A percentile compares a stretch with the other conserved stretches of the same genome.
These are phyloP conservation scores for Diaprepes abbreviatus DNA, from an alignment of 2,888 invertebrate species.

Conservation along the genomic window DNA sequence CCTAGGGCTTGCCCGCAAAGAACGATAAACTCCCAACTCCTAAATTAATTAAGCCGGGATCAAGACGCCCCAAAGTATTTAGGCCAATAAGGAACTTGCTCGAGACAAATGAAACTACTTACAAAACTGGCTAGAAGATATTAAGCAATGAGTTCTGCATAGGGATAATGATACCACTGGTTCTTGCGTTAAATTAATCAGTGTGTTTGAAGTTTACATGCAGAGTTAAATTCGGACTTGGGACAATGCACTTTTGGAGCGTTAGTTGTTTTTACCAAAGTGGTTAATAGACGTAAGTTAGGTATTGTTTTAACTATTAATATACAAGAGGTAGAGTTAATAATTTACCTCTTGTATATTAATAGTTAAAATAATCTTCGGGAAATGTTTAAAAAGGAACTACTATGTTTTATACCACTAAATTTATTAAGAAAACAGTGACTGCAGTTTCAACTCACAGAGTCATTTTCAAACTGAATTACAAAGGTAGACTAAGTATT, in stretches of 20 bases:
- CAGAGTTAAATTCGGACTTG: constrained; percentile 24
- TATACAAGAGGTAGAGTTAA: no score
- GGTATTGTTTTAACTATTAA: no score
- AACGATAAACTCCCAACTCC: constrained; percentile 11
- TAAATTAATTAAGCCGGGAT: constrained; percentile 45
- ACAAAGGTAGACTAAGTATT: no score
- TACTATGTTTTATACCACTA: no score
- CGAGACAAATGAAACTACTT: constrained; percentile 51
- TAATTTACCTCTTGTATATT: no score
- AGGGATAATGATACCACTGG: constrained; percentile 46
- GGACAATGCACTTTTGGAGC: constrained; percentile 41
- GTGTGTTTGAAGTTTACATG: constrained; percentile 44
- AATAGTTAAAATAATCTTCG: no score
- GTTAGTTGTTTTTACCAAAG: constrained; percentile 27
- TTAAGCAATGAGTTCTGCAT: constrained; percentile 49
- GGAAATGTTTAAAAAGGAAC: no score
- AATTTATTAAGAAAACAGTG: no score
- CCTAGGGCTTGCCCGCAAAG: neutral
- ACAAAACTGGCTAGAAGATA: constrained; percentile 48
- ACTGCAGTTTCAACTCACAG: no score
- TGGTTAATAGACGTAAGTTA: no score
- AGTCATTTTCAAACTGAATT: no score
- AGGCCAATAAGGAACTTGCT: constrained; percentile 40
- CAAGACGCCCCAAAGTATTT: constrained; percentile 35
- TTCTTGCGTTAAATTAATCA: constrained; percentile 49